phyloP scores from a whole-genome alignment of 2,888 invertebrate species.

The Celastrina argiolus region DNA sequence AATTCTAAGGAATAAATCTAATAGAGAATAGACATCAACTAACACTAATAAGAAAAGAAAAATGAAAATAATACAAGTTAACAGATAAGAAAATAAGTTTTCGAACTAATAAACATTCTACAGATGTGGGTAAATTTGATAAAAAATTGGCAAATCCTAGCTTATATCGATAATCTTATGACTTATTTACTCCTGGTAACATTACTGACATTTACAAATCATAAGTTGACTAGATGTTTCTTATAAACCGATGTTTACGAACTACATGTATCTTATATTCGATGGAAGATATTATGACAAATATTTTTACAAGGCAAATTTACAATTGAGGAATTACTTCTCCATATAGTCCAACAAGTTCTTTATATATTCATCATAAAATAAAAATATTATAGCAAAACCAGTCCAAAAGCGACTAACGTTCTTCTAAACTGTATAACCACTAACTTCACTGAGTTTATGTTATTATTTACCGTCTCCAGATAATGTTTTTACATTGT shows the following conservation, averaged over 20 bases:
- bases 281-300: slow-evolving; percentile 30
- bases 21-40: slow-evolving; percentile 45
- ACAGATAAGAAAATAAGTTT: slow-evolving; percentile 28
- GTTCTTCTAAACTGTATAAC: neutral
- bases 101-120: neutral
- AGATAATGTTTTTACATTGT: slow-evolving; percentile 41
- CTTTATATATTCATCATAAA: neutral
- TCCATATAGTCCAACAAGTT: neutral
- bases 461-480: slow-evolving; percentile 19
- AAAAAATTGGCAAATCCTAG: slow-evolving; percentile 72
- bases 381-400: neutral
- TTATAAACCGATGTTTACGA: slow-evolving; percentile 35
- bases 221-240: slow-evolving; percentile 60
- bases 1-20: neutral
- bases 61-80: slow-evolving; percentile 43
- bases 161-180: slow-evolving; percentile 66
- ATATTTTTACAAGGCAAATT: slow-evolving; percentile 29
- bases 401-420: neutral
- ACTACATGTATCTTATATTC: too few species aligned
- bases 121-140: slow-evolving; percentile 48
- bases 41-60: slow-evolving; percentile 32
- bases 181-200: slow-evolving; percentile 68
- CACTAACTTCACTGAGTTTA: slow-evolving; percentile 26
- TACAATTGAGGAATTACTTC: neutral
- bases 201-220: slow-evolving; percentile 70